These are phyloP conservation scores for Oceanodroma tethys DNA, from an alignment of 2,113 vertebrate genomes.

Conservation along the genomic window DNA sequence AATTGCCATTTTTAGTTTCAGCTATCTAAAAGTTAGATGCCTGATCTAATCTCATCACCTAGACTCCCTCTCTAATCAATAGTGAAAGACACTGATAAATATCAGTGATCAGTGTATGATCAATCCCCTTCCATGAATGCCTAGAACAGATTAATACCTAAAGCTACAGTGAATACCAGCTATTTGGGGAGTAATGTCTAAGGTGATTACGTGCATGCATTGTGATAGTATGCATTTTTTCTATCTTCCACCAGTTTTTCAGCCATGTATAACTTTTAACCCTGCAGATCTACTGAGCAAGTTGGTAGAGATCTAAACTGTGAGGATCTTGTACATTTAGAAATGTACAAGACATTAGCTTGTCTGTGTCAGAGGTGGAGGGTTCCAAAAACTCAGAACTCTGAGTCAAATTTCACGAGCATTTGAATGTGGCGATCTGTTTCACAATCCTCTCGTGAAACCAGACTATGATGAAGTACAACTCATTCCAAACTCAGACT, in stretches of 20 bases:
- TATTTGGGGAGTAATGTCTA: not conserved
- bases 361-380: not conserved
- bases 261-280: not conserved
- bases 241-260: not conserved
- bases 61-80: not conserved
- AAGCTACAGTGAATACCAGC: not conserved
- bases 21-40: not conserved
- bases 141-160: not conserved
- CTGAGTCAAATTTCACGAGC: not conserved
- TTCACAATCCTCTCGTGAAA: not conserved
- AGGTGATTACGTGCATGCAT: not conserved
- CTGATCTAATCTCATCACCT: not conserved
- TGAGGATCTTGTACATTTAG: not conserved
- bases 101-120: not conserved
- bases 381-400: not conserved
- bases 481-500: not conserved
- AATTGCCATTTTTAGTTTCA: not conserved
- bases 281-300: not conserved
- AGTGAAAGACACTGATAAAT: not conserved
- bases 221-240: not conserved
- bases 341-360: not conserved
- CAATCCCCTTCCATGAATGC: not conserved
- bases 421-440: not conserved
- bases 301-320: not conserved
- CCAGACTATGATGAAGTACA: not conserved